Percentiles rank a stretch among this genome's conserved stretches.
phyloP scores from a whole-genome alignment of 2,888 invertebrate species.

The Polyommatus iphigenia region DNA sequence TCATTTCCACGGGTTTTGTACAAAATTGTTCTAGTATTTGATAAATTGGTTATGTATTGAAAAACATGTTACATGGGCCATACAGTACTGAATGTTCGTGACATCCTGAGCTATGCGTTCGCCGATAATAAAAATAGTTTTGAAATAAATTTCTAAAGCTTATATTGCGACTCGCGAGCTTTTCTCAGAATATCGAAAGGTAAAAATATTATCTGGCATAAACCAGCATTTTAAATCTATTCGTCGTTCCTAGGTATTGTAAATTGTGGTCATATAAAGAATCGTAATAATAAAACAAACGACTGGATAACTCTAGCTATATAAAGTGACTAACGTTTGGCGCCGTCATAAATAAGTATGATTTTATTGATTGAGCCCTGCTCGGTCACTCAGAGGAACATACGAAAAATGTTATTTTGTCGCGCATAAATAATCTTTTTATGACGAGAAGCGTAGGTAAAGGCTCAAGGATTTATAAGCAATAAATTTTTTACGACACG shows the following conservation, averaged over 20 bases:
- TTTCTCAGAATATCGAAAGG: neutral
- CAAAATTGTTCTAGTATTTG: neutral
- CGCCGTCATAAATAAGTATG: slow-evolving; percentile 72
- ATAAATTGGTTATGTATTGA: slow-evolving; percentile 3
- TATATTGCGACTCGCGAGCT: neutral
- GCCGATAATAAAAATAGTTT: neutral
- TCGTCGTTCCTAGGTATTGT: slow-evolving; percentile 21
- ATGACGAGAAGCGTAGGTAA: slow-evolving; percentile 80
- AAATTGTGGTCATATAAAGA: slow-evolving; percentile 20
- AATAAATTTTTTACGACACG: slow-evolving; percentile 80
- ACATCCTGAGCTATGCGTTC: neutral
- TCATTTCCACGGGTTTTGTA: neutral
- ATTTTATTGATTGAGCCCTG: slow-evolving; percentile 69
- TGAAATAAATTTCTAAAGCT: neutral
- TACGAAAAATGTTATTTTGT: slow-evolving; percentile 79
- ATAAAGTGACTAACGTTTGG: slow-evolving; percentile 52
- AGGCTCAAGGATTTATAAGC: slow-evolving; percentile 80
- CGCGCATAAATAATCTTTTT: slow-evolving; percentile 80
- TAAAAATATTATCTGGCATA: neutral
- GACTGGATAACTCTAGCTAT: slow-evolving; percentile 8
- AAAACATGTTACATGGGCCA: neutral
- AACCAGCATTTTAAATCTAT: neutral
- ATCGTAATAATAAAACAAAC: slow-evolving; percentile 23
- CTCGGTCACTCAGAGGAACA: slow-evolving; percentile 70
- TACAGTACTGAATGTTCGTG: neutral